Evolutionary conservation across 2,888 invertebrate genomes (phyloP).

Genomic region (Lochmaea crataegi): DNA sequence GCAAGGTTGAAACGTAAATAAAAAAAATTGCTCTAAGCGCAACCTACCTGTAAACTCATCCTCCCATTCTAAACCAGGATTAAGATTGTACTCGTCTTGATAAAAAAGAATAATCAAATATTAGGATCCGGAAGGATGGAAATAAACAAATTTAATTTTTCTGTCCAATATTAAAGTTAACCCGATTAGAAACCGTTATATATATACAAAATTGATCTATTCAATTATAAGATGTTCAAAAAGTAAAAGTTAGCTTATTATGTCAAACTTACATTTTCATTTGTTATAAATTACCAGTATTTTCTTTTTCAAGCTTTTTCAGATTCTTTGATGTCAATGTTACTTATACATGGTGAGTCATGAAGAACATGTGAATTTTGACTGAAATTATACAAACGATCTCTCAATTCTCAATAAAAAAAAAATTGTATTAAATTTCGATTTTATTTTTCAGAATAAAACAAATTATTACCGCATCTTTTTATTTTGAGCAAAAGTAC

Average conservation of each 20-base stretch:
- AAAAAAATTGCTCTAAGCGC: slow-evolving; percentile 44
- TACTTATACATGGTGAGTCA: too few relatives aligned
- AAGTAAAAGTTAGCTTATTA: not conserved
- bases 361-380: too few relatives aligned
- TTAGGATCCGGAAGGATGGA: slow-evolving; percentile 57
- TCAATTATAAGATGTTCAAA: not conserved
- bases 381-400: too few relatives aligned
- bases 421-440: too few relatives aligned
- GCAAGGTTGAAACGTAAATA: not conserved
- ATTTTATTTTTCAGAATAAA: too few relatives aligned
- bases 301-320: too few relatives aligned
- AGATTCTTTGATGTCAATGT: too few relatives aligned
- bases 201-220: slow-evolving; percentile 14
- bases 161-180: slow-evolving; percentile 38
- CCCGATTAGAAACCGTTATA: not conserved
- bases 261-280: slow-evolving; percentile 5
- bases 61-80: slow-evolving; percentile 99
- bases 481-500: too few relatives aligned
- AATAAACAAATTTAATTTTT: slow-evolving; percentile 47
- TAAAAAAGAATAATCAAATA: slow-evolving; percentile 70
- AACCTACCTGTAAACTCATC: slow-evolving; percentile 99
- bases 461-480: too few relatives aligned
- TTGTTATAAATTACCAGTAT: not conserved
- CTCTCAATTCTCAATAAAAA: too few relatives aligned
- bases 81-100: slow-evolving; percentile 99